Conservation (phyloP, 2,113 vertebrate species). For the Monopterus albus region DNA sequence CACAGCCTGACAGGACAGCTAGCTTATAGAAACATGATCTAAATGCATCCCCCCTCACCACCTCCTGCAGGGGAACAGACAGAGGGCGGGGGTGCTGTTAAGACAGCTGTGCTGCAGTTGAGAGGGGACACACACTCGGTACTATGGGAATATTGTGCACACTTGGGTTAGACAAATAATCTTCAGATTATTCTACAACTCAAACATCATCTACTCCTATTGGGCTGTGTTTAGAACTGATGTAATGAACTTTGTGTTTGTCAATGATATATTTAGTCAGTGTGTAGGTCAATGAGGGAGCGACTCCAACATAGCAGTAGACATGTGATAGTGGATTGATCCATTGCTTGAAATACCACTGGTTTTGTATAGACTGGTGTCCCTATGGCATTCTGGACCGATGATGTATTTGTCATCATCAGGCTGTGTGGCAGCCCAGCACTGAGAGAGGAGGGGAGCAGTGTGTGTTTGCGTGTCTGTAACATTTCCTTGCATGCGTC, state of each 20-base stretch:
- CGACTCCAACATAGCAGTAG: not conserved
- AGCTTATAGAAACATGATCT: constrained; percentile 56
- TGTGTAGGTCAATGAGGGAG: not conserved
- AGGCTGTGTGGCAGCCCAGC: constrained; percentile 28
- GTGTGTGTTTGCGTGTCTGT: constrained; percentile 15
- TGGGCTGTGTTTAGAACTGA: no score
- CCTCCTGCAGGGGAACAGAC: constrained; percentile 35
- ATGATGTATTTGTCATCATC: constrained; percentile 61
- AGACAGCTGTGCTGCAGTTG: constrained; percentile 76
- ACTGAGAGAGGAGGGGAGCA: constrained; percentile 20
- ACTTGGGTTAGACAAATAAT: no score
- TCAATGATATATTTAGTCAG: no score
- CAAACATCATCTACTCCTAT: no score
- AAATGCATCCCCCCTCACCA: not conserved
- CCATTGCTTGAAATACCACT: constrained; percentile 18
- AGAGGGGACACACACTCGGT: constrained; percentile 49
- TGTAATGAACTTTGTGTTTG: no score
- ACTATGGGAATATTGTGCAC: constrained; percentile 49
- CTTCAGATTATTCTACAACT: no score
- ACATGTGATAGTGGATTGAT: constrained; percentile 33
- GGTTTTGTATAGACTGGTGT: constrained; percentile 4
- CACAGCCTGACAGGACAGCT: constrained; percentile 40
- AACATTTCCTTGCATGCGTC: constrained; percentile 63
- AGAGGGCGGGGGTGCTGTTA: constrained; percentile 63
- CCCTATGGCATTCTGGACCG: constrained; percentile 22